Evolutionary conservation across 2,888 invertebrate species (phyloP).

Genomic region (Drosophila limbata): DNA sequence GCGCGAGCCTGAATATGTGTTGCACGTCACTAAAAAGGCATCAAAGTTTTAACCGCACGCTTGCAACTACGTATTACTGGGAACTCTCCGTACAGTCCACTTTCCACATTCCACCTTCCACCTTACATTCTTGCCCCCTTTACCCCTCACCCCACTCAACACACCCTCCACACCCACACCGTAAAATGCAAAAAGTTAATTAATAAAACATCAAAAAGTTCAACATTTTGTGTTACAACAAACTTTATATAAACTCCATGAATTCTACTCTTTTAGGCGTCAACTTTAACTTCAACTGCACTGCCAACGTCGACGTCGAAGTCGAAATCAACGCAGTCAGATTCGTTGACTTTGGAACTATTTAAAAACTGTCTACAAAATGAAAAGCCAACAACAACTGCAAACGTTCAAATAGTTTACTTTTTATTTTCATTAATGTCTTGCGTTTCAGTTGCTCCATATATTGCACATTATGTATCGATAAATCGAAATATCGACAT

Average conservation of each 20-base stretch:
- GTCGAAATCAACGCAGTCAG: conserved; percentile 6
- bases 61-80: conserved; percentile 35
- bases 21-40: conserved; percentile 78
- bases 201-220: conserved; percentile 82
- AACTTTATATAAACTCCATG: conserved; percentile 80
- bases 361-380: conserved; percentile 53
- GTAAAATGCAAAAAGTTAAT: conserved; percentile 77
- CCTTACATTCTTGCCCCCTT: too few species aligned
- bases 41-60: conserved; percentile 78
- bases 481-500: too few species aligned
- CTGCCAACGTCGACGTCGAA: conserved; percentile 14
- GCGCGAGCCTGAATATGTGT: conserved; percentile 48
- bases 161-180: not conserved
- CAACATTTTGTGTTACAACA: conserved; percentile 75
- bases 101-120: not conserved
- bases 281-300: conserved; percentile 33
- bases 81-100: conserved; percentile 23
- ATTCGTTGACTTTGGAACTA: conserved; percentile 47
- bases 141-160: not conserved
- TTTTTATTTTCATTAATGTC: conserved; percentile 46
- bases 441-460: conserved; percentile 24
- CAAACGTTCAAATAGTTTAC: conserved; percentile 57
- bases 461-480: too few species aligned
- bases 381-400: conserved; percentile 16
- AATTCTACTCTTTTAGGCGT: conserved; percentile 70